Conservation (phyloP, 2,113 vertebrate genomes). For the Nycticebus coucang region DNA sequence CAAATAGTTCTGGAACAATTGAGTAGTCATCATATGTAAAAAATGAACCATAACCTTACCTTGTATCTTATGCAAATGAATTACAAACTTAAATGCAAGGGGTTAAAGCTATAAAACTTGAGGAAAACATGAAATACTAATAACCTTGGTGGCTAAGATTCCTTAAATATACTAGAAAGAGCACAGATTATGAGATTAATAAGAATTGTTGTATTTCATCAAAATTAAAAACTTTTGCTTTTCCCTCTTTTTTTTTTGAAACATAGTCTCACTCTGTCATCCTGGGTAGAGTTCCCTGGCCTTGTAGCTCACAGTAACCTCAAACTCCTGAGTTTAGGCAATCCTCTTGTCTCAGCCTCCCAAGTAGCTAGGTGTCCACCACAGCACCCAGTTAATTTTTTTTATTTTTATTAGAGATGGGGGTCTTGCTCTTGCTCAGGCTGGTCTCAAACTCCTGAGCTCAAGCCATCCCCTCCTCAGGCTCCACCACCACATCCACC, state of each 20-base stretch:
- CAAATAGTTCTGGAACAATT: not conserved
- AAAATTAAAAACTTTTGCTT: not conserved
- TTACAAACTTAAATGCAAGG: not conserved
- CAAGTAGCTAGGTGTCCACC: too few species aligned
- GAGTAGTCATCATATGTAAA: not conserved
- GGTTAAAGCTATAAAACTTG: conserved; percentile 16
- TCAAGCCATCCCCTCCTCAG: too few species aligned
- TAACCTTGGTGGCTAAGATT: not conserved
- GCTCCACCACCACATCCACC: too few species aligned
- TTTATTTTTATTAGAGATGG: too few species aligned
- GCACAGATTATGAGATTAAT: not conserved
- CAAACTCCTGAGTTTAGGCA: too few species aligned
- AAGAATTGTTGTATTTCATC: not conserved
- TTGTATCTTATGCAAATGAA: not conserved
- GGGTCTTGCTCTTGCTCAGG: too few species aligned
- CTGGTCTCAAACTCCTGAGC: too few species aligned
- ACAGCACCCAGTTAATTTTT: too few species aligned
- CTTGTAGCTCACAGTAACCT: too few species aligned
- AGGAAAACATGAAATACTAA: not conserved
- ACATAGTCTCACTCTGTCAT: too few species aligned
- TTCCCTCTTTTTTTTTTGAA: not conserved
- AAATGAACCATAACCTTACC: not conserved
- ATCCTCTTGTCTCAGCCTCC: too few species aligned
- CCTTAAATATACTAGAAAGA: not conserved
- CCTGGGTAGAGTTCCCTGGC: too few species aligned